Evolutionary conservation across 1,140 invertebrate species (phyloP), one percentile per base, ranked within the genome.

Genomic region (Bombus superbus): DNA sequence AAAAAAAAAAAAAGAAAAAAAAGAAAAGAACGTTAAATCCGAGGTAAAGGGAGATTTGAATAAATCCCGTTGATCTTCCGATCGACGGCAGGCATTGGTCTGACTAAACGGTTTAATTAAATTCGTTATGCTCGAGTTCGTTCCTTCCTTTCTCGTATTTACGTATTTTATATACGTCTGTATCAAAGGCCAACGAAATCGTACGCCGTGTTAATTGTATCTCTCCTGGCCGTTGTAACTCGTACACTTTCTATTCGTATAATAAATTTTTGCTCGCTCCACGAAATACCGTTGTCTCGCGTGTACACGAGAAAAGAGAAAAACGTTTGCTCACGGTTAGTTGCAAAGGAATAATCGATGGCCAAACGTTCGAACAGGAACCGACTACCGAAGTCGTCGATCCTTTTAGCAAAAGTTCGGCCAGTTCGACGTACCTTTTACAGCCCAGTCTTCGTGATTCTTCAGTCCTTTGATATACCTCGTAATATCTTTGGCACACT

Each of bases 361-460:
- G 35, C 11, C 32, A 53, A 68, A 47, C 8, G 75, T 75, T 69
- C 62, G 8, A 35, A 75, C 10, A 40, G 35, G 6, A 28, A 44
- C 5, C 13, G 40, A 59, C 22, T 75, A 53, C 32, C 40, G 44
- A 35, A 25, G 1, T 15, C 2, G 44, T 18, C 3, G 44, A 1
- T 0, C 3, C 9, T 73, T 73, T 47, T 10, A 15, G 1, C 3
- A 73, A 10, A 22, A 47, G 22, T 47, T 22, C 32, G 8, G 10
- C n/a, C 32, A 9, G 47, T 85, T 83, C 18, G 47, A 96, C 96
- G 96, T 95, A 97, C 97, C 97, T 95, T 97, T 97, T 9, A 97
- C 93, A 3, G 97, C 97, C 97, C 97, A 98, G 64, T 96, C 94
- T 80, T 96, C 95, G 68, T 96, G 95, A n/a, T 95, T 95, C 40